phyloP scores from a whole-genome alignment of 2,113 vertebrate species.

The Seriola aureovittata region DNA sequence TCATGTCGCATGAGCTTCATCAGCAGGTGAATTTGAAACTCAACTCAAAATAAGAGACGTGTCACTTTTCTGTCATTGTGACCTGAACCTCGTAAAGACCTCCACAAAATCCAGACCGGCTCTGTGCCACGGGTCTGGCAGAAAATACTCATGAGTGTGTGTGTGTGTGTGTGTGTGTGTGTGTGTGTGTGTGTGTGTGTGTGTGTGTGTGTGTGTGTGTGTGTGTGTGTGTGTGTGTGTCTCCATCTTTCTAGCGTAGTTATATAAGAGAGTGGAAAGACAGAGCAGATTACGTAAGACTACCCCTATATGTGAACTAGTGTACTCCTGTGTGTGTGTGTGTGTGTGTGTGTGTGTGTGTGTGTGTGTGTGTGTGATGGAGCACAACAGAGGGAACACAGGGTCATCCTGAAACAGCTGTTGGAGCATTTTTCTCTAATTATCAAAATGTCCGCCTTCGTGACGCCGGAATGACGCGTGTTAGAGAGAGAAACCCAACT shows the following conservation, averaged over 20 bases:
- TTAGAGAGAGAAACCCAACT: not conserved
- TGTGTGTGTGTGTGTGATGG: not conserved
- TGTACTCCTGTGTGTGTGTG: not conserved
- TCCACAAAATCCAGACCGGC: not conserved
- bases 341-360: not conserved
- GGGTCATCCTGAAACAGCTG: conserved; percentile 65
- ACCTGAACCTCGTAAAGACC: no score
- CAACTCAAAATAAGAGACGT: no score
- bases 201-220: conserved; percentile 18
- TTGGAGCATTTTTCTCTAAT: conserved; percentile 51
- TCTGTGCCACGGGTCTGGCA: not conserved
- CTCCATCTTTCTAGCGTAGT: conserved; percentile 50
- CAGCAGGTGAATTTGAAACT: no score
- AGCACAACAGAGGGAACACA: conserved; percentile 9
- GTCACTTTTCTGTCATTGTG: no score
- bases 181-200: no score
- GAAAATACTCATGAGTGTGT: not conserved
- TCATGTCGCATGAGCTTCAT: no score
- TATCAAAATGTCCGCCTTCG: conserved; percentile 29
- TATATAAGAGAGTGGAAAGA: conserved; percentile 60
- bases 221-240: conserved; percentile 12
- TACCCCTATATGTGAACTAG: conserved; percentile 23
- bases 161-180: no score
- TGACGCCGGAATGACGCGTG: not conserved
- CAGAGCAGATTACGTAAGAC: conserved; percentile 61